These are phyloP conservation scores for Anthoscopus minutus DNA, from an alignment of 2,113 vertebrate genomes.

Conservation along the genomic window DNA sequence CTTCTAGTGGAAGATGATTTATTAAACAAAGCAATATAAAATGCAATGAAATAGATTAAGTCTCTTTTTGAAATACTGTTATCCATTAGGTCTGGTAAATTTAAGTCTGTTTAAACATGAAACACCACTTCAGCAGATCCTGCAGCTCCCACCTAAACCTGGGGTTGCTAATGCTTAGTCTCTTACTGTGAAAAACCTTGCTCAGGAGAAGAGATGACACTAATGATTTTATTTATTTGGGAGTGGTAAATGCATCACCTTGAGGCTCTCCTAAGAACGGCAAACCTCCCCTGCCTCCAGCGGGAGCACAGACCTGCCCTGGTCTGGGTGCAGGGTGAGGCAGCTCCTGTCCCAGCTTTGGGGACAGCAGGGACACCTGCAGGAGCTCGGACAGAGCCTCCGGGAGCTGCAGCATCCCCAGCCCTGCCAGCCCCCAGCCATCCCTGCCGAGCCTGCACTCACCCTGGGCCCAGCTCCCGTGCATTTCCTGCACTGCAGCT, in stretches of 20 bases:
- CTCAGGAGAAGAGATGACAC: background rate
- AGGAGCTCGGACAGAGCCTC: too few relatives aligned
- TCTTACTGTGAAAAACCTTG: background rate
- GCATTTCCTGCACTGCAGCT: background rate
- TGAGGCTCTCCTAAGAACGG: background rate
- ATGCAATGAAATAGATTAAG: slow-evolving; percentile 57
- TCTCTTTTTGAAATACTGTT: slow-evolving; percentile 60
- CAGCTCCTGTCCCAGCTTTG: background rate
- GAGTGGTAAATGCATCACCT: background rate
- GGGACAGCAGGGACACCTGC: background rate
- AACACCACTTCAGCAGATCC: background rate
- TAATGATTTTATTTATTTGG: slow-evolving; percentile 6
- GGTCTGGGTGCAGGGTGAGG: background rate
- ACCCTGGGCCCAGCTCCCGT: too few relatives aligned
- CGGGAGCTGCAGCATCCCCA: too few relatives aligned
- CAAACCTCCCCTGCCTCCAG: background rate
- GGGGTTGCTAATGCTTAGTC: background rate
- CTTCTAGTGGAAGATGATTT: slow-evolving; percentile 50
- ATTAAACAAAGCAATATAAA: slow-evolving; percentile 54
- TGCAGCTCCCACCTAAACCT: background rate
- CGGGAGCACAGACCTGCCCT: background rate
- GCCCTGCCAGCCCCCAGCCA: too few relatives aligned
- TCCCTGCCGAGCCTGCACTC: too few relatives aligned
- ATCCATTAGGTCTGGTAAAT: slow-evolving; percentile 5
- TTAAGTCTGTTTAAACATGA: slow-evolving; percentile 36